Conservation (phyloP, 2,113 vertebrate genomes). For the Puntigrus tetrazona region DNA sequence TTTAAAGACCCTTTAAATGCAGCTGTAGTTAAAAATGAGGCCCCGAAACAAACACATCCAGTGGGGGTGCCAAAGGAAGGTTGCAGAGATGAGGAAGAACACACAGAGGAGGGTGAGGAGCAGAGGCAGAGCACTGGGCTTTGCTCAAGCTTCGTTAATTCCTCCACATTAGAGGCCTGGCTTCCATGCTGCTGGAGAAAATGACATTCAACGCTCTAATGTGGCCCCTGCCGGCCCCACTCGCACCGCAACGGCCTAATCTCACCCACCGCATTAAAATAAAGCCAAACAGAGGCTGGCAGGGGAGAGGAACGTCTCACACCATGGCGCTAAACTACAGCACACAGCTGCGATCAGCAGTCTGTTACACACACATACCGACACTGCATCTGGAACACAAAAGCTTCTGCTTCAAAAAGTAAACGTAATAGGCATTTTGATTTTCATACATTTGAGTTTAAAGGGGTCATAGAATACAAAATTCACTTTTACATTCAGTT, state of each 20-base stretch:
- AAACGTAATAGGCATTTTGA: background rate
- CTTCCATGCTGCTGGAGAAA: conserved; percentile 62
- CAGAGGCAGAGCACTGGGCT: conserved; percentile 10
- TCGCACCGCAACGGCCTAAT: conserved; percentile 46
- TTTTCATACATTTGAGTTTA: background rate
- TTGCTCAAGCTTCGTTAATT: conserved; percentile 54
- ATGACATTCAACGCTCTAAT: conserved; percentile 56
- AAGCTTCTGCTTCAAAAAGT: background rate
- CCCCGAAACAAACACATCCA: conserved; percentile 28
- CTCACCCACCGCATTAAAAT: conserved; percentile 54
- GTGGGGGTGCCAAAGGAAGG: background rate
- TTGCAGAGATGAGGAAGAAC: background rate
- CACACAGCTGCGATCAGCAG: conserved; percentile 36
- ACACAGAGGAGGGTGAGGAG: conserved; percentile 27
- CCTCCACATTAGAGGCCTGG: conserved; percentile 49
- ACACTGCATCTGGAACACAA: conserved; percentile 29
- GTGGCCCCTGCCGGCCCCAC: conserved; percentile 51
- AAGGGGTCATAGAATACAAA: no score
- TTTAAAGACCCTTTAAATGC: background rate
- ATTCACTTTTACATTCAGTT: no score
- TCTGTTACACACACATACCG: conserved; percentile 6
- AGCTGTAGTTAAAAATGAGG: background rate
- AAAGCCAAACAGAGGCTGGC: conserved; percentile 49
- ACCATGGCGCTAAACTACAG: conserved; percentile 46
- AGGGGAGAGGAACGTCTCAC: conserved; percentile 39